A percentile compares a stretch with the other conserved stretches of the same genome.
Evolutionary conservation across 2,888 invertebrate genomes (phyloP).

Genomic region (Luffia ferchaultella): DNA sequence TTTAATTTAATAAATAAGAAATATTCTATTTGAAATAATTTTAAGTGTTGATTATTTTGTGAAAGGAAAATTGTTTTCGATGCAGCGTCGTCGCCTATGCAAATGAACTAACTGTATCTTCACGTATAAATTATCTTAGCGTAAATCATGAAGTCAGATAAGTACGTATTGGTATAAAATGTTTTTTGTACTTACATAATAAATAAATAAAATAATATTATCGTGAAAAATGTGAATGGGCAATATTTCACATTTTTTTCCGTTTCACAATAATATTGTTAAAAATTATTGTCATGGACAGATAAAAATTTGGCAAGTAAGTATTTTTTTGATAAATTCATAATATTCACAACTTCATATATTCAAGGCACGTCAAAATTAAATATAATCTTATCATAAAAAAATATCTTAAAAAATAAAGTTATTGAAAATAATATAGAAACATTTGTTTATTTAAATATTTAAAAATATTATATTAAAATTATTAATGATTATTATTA

Average conservation of each 20-base stretch:
- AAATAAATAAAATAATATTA: constrained; percentile 6
- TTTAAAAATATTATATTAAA: background rate
- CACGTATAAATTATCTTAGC: no score
- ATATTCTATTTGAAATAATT: no score
- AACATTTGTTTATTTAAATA: background rate
- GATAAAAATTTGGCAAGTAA: background rate
- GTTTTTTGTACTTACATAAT: constrained; percentile 5
- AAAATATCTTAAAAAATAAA: constrained; percentile 19
- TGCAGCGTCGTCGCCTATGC: no score
- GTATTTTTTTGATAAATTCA: background rate
- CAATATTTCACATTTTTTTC: background rate
- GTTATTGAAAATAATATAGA: constrained; percentile 21
- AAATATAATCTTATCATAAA: constrained; percentile 11
- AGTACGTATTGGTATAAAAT: no score
- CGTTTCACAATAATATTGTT: constrained; percentile 1
- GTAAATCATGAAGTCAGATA: no score
- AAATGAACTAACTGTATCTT: no score
- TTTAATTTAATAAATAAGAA: no score
- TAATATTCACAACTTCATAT: constrained; percentile 6
- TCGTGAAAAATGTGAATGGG: background rate
- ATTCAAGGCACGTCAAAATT: constrained; percentile 10
- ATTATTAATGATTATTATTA: no score
- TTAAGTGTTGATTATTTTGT: no score
- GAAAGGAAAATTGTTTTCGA: no score
- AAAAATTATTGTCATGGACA: constrained; percentile 9